Evolutionary conservation across 2,888 invertebrate genomes (phyloP).

Genomic region (Myopa testacea): DNA sequence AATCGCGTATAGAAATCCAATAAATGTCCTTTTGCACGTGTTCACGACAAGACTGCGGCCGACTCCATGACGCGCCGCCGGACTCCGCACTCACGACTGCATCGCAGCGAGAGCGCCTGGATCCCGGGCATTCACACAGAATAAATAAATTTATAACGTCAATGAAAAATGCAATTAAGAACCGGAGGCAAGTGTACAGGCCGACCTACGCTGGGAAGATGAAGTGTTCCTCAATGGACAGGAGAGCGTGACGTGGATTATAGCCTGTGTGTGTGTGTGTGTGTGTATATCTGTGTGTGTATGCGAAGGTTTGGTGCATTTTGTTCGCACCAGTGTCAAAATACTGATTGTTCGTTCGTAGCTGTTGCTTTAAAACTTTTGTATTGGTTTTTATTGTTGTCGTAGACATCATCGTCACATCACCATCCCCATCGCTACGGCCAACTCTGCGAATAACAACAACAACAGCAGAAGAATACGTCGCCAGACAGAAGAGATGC

Average conservation of each 20-base stretch:
- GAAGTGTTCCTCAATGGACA: background rate
- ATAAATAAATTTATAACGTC: slow-evolving; percentile 23
- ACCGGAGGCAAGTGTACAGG: background rate
- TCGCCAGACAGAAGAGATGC: slow-evolving; percentile 38
- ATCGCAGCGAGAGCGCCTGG: background rate
- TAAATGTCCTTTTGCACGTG: slow-evolving; percentile 65
- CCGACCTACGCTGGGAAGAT: background rate
- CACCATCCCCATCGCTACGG: slow-evolving; percentile 2
- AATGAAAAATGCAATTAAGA: slow-evolving; percentile 30
- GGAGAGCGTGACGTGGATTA: background rate
- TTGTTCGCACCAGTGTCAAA: slow-evolving; percentile 35
- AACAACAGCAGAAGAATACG: slow-evolving; percentile 42
- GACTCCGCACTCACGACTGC: slow-evolving; percentile 15
- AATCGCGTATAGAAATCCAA: slow-evolving; percentile 64
- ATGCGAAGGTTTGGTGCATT: background rate
- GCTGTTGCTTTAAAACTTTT: slow-evolving; percentile 3
- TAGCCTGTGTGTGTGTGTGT: too few relatives aligned
- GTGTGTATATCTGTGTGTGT: background rate
- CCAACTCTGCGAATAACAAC: background rate
- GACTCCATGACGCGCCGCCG: slow-evolving; percentile 12
- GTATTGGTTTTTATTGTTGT: slow-evolving; percentile 28
- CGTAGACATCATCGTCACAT: slow-evolving; percentile 19
- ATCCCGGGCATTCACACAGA: background rate
- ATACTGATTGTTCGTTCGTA: slow-evolving; percentile 31
- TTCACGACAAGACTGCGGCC: slow-evolving; percentile 34